Evolutionary conservation across 2,113 vertebrate genomes (phyloP), one percentile per base, ranked within the genome.

Genomic region (Sciurus niger): DNA sequence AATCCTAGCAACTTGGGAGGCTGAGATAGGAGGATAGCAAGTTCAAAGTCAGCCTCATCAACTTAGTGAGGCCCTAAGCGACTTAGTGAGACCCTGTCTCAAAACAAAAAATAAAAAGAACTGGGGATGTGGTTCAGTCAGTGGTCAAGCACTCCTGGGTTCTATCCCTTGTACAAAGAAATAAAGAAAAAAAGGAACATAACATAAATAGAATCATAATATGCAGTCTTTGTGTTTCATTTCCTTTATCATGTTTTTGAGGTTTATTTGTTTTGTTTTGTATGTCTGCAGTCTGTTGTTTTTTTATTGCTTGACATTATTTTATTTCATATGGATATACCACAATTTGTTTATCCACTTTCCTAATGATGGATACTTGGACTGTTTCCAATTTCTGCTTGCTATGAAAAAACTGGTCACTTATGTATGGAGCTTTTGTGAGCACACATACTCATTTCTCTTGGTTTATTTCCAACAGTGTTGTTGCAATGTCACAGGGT

Each of bases 301-400:
- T 65, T 40, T 80, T 87, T 32, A 73, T 37, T 79, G 3, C 22
- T 94, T 12, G 25, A 6, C 89, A 73, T 82, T 89, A 55, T 40
- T 87, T 46, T 18, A 65, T 18, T 58, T 18, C 51, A 40, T 58
- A 55, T 90, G 43, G 53, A 5, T 25, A 51, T 67, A 84, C 2
- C 58, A 83, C 28, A 83, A 17, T 89, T 87, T 84, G 20, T 60
- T 78, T 65, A 73, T 74, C 40, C 12, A 76, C 58, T 89, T 96
- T 89, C 14, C 63, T 92, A 10, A 24, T 37, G 34, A 63, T 80
- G 25, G 48, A 72, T 25, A 88, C 13, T 14, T 92, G 53, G 25
- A 34, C 34, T 89, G 0, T 93, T 93, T 91, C 6, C 8, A 92
- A 63, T 40, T 76, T 92, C 82, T 67, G 12, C n/a, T 63, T 84